These are phyloP conservation scores for Lineus longissimus DNA, from an alignment of 1,140 invertebrate species.

Conservation along the genomic window DNA sequence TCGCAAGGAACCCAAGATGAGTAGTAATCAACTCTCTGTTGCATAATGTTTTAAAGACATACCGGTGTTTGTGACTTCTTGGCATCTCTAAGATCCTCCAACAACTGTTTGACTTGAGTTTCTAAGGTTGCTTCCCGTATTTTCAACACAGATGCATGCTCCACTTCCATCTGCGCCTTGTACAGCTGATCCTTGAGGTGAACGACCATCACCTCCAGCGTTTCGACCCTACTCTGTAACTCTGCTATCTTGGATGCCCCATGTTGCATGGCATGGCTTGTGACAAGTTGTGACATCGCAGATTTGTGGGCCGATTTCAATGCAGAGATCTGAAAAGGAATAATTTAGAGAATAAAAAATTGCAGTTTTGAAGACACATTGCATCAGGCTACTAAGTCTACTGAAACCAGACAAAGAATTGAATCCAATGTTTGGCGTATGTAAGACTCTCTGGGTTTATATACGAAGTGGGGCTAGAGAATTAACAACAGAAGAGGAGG, in stretches of 20 bases:
- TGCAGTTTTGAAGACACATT: too few species aligned
- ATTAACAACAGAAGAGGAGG: too few species aligned
- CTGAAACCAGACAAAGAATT: too few species aligned
- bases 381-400: too few species aligned
- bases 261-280: constrained; percentile 42
- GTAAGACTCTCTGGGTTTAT: background rate
- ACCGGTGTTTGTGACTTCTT: constrained; percentile 45
- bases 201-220: constrained; percentile 44
- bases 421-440: too few species aligned
- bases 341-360: background rate
- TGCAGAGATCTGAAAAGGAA: constrained; percentile 4
- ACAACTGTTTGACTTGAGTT: constrained; percentile 34
- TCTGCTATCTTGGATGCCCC: constrained; percentile 42
- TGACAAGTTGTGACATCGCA: constrained; percentile 37
- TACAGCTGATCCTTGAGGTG: constrained; percentile 41
- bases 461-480: too few species aligned
- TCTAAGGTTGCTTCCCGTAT: constrained; percentile 35
- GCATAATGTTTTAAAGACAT: too few species aligned
- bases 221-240: constrained; percentile 43
- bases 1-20: too few species aligned
- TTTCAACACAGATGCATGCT: constrained; percentile 35
- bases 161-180: constrained; percentile 32
- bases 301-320: constrained; percentile 34
- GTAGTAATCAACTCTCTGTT: too few species aligned
- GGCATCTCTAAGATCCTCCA: constrained; percentile 40